These are phyloP conservation scores for Panonychus citri DNA, from an alignment of 1,140 invertebrate species.

Conservation along the genomic window DNA sequence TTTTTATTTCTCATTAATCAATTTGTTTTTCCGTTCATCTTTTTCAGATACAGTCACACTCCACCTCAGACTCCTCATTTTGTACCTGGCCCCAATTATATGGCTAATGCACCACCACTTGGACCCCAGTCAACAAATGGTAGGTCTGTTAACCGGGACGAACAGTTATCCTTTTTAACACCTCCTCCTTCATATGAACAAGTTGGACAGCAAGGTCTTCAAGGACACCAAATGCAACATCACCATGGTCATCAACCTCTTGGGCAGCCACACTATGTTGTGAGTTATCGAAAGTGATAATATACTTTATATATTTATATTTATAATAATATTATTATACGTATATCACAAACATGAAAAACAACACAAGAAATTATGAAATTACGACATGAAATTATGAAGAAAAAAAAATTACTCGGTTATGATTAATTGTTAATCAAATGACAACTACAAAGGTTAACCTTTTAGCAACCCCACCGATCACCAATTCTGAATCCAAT, in stretches of 20 bases:
- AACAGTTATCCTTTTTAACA: conserved; percentile 11
- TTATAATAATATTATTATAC: background rate
- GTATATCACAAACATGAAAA: background rate
- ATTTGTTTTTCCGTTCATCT: background rate
- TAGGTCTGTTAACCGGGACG: conserved; percentile 2
- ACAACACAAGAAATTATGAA: too few relatives aligned
- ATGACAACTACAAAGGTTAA: too few relatives aligned
- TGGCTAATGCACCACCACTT: conserved; percentile 4
- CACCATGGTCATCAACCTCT: conserved; percentile 3
- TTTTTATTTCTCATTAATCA: too few relatives aligned
- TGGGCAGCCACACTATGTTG: conserved; percentile 3
- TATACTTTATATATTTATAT: background rate
- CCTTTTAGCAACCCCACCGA: too few relatives aligned
- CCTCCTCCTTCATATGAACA: conserved; percentile 12
- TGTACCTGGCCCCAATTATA: conserved; percentile 20
- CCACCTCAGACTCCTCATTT: conserved; percentile 25
- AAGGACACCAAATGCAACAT: conserved; percentile 1
- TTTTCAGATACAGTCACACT: conserved; percentile 23
- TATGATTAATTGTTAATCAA: too few relatives aligned
- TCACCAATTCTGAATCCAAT: too few relatives aligned
- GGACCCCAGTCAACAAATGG: background rate
- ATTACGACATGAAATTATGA: too few relatives aligned
- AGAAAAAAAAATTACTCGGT: too few relatives aligned
- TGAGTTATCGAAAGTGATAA: conserved; percentile 3
- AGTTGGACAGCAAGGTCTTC: conserved; percentile 4